Evolutionary conservation across 2,113 vertebrate genomes (phyloP).

Genomic region (Alosa alosa): DNA sequence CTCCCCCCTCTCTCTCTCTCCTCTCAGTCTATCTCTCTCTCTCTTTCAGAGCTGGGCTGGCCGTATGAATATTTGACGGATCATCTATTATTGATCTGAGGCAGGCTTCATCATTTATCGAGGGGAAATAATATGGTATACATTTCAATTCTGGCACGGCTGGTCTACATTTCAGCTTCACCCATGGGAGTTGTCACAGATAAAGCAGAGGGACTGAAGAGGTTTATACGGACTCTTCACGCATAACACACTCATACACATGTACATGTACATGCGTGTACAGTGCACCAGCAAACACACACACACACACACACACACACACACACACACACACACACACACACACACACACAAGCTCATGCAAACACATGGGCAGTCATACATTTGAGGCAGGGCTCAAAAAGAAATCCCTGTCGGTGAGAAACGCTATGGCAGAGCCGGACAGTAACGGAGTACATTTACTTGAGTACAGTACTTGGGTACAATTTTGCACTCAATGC

Average conservation of each 20-base stretch:
- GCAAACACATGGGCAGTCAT: slow-evolving; percentile 32
- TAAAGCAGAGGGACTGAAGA: slow-evolving; percentile 20
- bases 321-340: not conserved
- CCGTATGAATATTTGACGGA: slow-evolving; percentile 69
- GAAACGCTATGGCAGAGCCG: slow-evolving; percentile 57
- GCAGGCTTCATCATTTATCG: slow-evolving; percentile 64
- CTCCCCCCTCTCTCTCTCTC: slow-evolving; percentile 20
- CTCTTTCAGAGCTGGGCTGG: slow-evolving; percentile 43
- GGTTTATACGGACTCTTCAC: slow-evolving; percentile 41
- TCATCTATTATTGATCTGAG: slow-evolving; percentile 70
- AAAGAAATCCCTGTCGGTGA: slow-evolving; percentile 57
- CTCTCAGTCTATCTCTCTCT: slow-evolving; percentile 24
- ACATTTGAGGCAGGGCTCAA: slow-evolving; percentile 46
- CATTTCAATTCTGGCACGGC: slow-evolving; percentile 64
- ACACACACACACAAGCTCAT: not conserved
- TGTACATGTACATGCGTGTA: not conserved
- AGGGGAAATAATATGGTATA: slow-evolving; percentile 67
- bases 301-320: slow-evolving; percentile 44
- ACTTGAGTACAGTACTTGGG: no score
- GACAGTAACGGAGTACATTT: no score
- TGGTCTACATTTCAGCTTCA: slow-evolving; percentile 58
- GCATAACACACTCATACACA: slow-evolving; percentile 43
- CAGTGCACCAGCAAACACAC: slow-evolving; percentile 22
- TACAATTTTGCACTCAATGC: no score
- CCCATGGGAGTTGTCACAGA: slow-evolving; percentile 58